phyloP scores from a whole-genome alignment of 1,140 invertebrate species.

The Campodea augens region DNA sequence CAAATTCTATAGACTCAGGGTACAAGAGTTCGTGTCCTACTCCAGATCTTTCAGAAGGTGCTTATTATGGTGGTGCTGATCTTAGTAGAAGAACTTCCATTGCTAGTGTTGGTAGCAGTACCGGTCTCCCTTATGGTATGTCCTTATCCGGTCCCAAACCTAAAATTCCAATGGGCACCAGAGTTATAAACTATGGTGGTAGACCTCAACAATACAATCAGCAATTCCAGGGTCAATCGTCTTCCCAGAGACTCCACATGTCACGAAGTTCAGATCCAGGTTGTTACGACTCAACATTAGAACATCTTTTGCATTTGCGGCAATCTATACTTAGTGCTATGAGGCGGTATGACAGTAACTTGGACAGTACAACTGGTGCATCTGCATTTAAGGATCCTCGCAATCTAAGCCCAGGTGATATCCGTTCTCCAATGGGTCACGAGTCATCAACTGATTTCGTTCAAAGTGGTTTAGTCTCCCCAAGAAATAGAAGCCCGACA shows the following conservation, averaged over 20 bases:
- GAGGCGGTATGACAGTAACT: constrained; percentile 18
- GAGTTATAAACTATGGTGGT: constrained; percentile 18
- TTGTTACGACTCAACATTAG: constrained; percentile 17
- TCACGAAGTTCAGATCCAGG: not conserved
- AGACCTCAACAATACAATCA: too few species aligned
- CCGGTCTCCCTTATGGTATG: too few species aligned
- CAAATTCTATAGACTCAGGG: constrained; percentile 25
- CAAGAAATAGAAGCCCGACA: constrained; percentile 3
- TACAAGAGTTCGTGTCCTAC: constrained; percentile 27
- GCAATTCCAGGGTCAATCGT: constrained; percentile 8
- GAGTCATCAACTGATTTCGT: not conserved
- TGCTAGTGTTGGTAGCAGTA: constrained; percentile 6
- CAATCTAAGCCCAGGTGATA: not conserved
- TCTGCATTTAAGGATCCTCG: not conserved
- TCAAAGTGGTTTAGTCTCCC: constrained; percentile 7
- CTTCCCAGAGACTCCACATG: not conserved
- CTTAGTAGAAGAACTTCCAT: constrained; percentile 7
- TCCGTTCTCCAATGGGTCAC: not conserved
- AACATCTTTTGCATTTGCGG: constrained; percentile 20
- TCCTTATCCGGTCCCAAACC: constrained; percentile 18
- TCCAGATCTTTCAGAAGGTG: constrained; percentile 21
- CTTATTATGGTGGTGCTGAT: constrained; percentile 4
- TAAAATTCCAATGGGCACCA: constrained; percentile 24
- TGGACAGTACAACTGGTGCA: not conserved
- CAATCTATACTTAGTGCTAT: constrained; percentile 21